These are phyloP conservation scores for Tiliqua scincoides DNA, from an alignment of 2,113 vertebrate species.

Conservation along the genomic window DNA sequence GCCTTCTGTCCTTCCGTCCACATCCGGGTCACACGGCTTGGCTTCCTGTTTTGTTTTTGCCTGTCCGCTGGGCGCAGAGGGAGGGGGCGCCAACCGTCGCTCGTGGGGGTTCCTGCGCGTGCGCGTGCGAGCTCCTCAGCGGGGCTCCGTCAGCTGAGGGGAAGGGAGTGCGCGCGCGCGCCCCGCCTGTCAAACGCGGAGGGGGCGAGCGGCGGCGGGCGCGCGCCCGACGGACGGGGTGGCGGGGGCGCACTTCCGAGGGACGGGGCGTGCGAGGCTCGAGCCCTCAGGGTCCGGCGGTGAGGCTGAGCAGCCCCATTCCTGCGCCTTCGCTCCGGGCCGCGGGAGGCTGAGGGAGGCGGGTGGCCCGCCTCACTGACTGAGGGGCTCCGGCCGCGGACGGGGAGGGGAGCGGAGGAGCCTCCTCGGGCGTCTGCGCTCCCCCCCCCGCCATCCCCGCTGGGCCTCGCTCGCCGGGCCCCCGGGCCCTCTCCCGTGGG, in stretches of 20 bases:
- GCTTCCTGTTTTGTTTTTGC: slow-evolving; percentile 49
- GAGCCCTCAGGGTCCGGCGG: not conserved
- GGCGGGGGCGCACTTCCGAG: not conserved
- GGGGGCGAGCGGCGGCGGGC: slow-evolving; percentile 37
- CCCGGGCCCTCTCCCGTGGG: too few species aligned
- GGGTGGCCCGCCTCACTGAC: not conserved
- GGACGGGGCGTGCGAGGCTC: not conserved
- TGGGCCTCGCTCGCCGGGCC: not conserved
- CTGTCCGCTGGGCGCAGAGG: not conserved
- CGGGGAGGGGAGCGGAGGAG: not conserved
- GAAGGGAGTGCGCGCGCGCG: not conserved
- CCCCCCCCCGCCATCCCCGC: not conserved
- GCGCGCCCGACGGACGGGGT: not conserved
- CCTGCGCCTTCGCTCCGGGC: not conserved
- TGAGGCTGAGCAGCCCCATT: not conserved
- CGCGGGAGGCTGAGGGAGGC: not conserved
- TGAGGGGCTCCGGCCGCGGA: not conserved
- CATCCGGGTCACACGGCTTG: slow-evolving; percentile 42
- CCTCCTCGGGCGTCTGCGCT: not conserved
- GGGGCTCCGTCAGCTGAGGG: slow-evolving; percentile 23
- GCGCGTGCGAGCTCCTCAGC: not conserved
- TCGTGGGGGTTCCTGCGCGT: not conserved
- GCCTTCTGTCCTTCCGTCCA: not conserved
- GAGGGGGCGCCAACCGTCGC: not conserved
- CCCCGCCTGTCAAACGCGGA: slow-evolving; percentile 42